A percentile compares a stretch with the other conserved stretches of the same genome.
These are phyloP conservation scores for Geophilus truncorum DNA, from an alignment of 2,888 invertebrate genomes.

Conservation along the genomic window DNA sequence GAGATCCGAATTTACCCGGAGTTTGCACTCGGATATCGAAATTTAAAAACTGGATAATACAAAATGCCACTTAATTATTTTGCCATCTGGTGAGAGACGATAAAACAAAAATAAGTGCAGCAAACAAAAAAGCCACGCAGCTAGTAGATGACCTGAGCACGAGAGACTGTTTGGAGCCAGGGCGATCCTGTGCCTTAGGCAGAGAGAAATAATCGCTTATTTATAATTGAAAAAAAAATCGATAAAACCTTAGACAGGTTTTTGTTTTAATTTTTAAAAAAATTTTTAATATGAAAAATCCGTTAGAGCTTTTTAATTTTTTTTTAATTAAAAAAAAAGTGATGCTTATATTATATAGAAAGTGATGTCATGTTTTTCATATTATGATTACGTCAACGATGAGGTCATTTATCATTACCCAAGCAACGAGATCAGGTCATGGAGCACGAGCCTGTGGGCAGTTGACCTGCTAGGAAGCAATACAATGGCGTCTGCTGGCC, in stretches of 20 bases:
- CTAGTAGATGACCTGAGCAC: background rate
- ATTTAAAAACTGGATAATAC: conserved; percentile 79
- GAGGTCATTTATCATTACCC: conserved; percentile 2
- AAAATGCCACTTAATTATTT: conserved; percentile 28
- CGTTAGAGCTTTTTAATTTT: background rate
- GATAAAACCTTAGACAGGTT: background rate
- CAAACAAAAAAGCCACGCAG: background rate
- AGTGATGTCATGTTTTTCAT: background rate
- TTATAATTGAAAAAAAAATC: background rate
- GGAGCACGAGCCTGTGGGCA: conserved; percentile 25
- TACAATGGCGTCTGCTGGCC: background rate
- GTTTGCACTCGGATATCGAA: conserved; percentile 91
- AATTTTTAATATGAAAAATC: background rate
- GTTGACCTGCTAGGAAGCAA: background rate
- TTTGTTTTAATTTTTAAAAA: background rate
- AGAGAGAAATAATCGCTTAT: background rate
- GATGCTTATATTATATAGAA: background rate
- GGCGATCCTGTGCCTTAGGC: conserved; percentile 20
- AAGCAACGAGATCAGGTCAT: conserved; percentile 11
- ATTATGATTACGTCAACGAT: background rate
- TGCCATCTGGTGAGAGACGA: background rate
- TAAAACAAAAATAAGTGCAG: background rate
- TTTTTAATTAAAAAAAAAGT: background rate
- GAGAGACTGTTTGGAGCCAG: conserved; percentile 24
- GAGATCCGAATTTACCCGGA: conserved; percentile 85